These are phyloP conservation scores for Sphyrna mokarran DNA, from an alignment of 2,113 vertebrate species.

Conservation along the genomic window DNA sequence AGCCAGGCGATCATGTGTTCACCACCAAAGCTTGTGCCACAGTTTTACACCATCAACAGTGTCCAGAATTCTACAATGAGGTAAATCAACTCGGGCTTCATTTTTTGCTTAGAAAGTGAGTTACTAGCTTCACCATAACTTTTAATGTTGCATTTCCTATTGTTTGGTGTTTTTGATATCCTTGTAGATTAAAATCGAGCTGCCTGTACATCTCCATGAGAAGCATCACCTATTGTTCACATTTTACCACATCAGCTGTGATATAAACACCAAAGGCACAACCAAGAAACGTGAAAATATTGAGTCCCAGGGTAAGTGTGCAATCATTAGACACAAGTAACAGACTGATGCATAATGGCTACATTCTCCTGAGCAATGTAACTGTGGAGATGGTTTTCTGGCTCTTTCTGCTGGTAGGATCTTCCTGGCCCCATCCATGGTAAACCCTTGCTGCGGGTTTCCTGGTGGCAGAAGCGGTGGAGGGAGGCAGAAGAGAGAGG, in stretches of 20 bases:
- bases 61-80: conserved; percentile 94
- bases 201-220: conserved; percentile 88
- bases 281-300: conserved; percentile 84
- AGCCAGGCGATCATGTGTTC: conserved; percentile 75
- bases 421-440: too few species aligned
- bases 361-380: neutral
- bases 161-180: conserved; percentile 41
- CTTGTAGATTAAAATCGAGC: conserved; percentile 85
- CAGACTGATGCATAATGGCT: neutral
- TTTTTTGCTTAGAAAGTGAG: neutral
- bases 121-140: neutral
- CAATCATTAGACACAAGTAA: neutral
- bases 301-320: conserved; percentile 75
- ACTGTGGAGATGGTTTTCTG: too few species aligned
- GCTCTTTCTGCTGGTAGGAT: too few species aligned
- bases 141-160: neutral
- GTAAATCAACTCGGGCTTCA: conserved; percentile 52
- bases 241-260: conserved; percentile 95
- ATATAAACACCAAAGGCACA: conserved; percentile 82
- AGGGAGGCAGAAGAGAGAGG: too few species aligned
- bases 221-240: conserved; percentile 95
- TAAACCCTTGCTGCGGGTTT: too few species aligned
- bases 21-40: conserved; percentile 66
- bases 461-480: too few species aligned
- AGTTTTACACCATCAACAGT: conserved; percentile 90